These are phyloP conservation scores for Sus cebifrons DNA, from an alignment of 2,797 vertebrate species.

Conservation along the genomic window DNA sequence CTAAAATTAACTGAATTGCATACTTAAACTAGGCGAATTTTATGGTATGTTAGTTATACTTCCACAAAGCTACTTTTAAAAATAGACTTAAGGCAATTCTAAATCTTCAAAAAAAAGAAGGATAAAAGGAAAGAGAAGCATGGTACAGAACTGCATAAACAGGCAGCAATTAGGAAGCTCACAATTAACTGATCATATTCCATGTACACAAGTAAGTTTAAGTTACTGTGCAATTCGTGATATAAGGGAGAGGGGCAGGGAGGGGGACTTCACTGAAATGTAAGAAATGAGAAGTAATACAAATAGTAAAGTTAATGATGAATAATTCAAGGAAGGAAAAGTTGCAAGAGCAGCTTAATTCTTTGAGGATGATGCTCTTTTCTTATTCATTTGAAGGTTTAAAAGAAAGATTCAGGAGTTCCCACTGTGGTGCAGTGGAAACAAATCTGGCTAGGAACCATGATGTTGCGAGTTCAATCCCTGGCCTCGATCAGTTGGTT, in stretches of 20 bases:
- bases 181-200: background rate
- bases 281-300: background rate
- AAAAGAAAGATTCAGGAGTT: background rate
- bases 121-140: background rate
- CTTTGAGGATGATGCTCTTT: background rate
- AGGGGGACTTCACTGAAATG: background rate
- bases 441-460: too few relatives aligned
- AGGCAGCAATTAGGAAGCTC: background rate
- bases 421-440: too few relatives aligned
- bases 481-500: too few relatives aligned
- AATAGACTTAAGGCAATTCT: background rate
- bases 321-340: background rate
- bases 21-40: background rate
- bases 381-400: background rate
- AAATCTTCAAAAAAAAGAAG: background rate
- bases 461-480: too few relatives aligned
- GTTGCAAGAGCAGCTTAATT: background rate
- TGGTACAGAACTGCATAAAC: background rate
- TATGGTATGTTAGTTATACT: background rate
- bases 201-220: background rate
- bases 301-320: background rate
- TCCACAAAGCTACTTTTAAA: background rate
- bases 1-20: background rate
- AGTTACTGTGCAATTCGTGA: background rate
- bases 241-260: background rate